Percentiles rank a stretch among this genome's conserved stretches.
Conservation (phyloP, 1,140 invertebrate genomes). For the Centruroides vittatus region DNA sequence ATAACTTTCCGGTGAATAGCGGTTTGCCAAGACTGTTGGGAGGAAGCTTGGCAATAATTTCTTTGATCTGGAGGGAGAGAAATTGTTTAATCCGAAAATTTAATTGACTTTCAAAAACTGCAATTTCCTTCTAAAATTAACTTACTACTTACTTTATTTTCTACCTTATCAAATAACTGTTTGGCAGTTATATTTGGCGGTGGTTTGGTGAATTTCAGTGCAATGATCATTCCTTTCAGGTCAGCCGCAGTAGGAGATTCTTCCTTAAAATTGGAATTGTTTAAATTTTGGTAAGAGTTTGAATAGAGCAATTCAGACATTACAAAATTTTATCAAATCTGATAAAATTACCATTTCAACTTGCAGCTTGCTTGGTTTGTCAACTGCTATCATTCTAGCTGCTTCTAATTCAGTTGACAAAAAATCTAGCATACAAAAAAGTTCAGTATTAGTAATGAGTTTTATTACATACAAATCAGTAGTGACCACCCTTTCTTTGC, state of each 20-base stretch:
- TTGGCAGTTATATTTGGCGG: conserved; percentile 60
- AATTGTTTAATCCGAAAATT: not conserved
- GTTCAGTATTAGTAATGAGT: too few relatives aligned
- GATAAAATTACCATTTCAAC: conserved; percentile 27
- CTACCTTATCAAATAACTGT: conserved; percentile 61
- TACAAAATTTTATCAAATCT: too few relatives aligned
- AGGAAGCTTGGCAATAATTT: conserved; percentile 43
- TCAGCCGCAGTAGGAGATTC: conserved; percentile 63
- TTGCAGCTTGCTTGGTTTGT: conserved; percentile 41
- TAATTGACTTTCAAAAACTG: too few relatives aligned
- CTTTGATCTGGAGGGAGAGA: conserved; percentile 38
- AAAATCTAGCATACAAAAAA: conserved; percentile 38
- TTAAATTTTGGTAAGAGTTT: too few relatives aligned
- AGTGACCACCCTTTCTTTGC: too few relatives aligned
- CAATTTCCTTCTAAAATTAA: not conserved
- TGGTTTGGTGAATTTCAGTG: conserved; percentile 66
- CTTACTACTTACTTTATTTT: conserved; percentile 38
- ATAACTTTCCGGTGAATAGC: conserved; percentile 55
- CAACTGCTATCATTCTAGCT: conserved; percentile 52
- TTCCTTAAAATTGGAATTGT: conserved; percentile 38
- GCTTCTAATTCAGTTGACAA: conserved; percentile 65
- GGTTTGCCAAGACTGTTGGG: conserved; percentile 52
- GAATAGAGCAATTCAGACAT: too few relatives aligned
- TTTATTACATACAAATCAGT: too few relatives aligned
- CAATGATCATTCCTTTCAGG: conserved; percentile 57